phyloP scores from a whole-genome alignment of 2,113 vertebrate species.

The Glaucidium brasilianum region DNA sequence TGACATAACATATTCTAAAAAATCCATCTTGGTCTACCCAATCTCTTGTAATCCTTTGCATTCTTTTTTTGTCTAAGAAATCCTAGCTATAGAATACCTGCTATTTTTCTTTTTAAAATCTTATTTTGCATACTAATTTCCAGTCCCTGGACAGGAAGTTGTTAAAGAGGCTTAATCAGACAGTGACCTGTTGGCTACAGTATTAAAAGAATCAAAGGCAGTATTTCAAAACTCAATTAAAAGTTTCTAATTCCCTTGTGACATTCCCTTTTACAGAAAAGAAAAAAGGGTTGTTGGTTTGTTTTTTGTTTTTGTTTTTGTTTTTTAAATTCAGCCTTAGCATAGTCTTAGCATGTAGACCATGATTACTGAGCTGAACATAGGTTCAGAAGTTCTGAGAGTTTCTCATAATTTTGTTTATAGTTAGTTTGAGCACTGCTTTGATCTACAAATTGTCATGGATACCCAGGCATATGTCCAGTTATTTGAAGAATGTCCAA shows the following conservation, averaged over 20 bases:
- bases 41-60: neutral
- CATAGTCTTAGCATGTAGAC: neutral
- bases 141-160: neutral
- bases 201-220: constrained; percentile 8
- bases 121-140: neutral
- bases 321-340: neutral
- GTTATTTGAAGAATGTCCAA: neutral
- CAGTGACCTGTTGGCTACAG: neutral
- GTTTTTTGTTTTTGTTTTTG: too few relatives aligned
- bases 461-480: neutral
- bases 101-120: neutral
- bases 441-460: neutral
- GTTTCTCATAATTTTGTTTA: neutral
- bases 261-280: neutral
- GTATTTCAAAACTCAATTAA: constrained; percentile 17
- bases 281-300: neutral
- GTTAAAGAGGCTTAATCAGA: neutral
- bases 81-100: neutral
- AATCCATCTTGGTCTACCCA: neutral
- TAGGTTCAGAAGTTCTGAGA: neutral
- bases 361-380: neutral
- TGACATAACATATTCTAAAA: neutral
- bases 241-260: neutral
- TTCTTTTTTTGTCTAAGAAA: neutral
- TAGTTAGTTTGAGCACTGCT: neutral